Evolutionary conservation across 2,888 invertebrate species (phyloP).

Genomic region (Drosophila melanosoma): DNA sequence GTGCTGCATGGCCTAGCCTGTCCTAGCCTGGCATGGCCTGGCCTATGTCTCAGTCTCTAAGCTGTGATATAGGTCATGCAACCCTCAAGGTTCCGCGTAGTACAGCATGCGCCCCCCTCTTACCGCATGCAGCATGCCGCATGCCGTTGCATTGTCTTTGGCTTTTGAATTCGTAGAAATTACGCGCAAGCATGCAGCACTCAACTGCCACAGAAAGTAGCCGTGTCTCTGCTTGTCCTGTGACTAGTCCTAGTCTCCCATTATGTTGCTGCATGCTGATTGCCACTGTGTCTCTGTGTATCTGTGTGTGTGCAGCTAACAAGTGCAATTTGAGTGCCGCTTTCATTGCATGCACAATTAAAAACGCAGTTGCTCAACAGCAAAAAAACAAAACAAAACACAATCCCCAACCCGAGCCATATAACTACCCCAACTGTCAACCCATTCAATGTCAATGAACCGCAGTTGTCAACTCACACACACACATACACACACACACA

Average conservation of each 20-base stretch:
- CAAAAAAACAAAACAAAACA: constrained; percentile 14
- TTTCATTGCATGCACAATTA: constrained; percentile 79
- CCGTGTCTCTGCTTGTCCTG: constrained; percentile 43
- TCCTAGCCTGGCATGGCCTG: constrained; percentile 27
- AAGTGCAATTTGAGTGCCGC: constrained; percentile 74
- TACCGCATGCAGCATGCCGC: constrained; percentile 31
- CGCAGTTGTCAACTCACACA: constrained; percentile 43
- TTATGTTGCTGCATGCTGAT: constrained; percentile 34
- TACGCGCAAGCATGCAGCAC: constrained; percentile 60
- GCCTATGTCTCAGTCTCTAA: constrained; percentile 42
- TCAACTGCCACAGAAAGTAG: constrained; percentile 52
- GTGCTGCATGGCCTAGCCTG: constrained; percentile 12
- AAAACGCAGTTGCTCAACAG: constrained; percentile 75
- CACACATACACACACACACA: constrained; percentile 11
- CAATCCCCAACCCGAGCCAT: constrained; percentile 27
- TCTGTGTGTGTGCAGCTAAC: constrained; percentile 34
- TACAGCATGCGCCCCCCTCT: constrained; percentile 23
- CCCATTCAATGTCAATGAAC: constrained; percentile 80
- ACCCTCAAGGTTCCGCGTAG: constrained; percentile 75
- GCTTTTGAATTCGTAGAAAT: constrained; percentile 71
- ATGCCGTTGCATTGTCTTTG: constrained; percentile 54
- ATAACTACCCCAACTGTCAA: constrained; percentile 40
- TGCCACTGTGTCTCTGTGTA: constrained; percentile 33
- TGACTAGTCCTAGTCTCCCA: constrained; percentile 22
- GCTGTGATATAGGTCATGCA: constrained; percentile 80